Conservation (phyloP, 2,797 vertebrate genomes). For the Delichon dasypus region DNA sequence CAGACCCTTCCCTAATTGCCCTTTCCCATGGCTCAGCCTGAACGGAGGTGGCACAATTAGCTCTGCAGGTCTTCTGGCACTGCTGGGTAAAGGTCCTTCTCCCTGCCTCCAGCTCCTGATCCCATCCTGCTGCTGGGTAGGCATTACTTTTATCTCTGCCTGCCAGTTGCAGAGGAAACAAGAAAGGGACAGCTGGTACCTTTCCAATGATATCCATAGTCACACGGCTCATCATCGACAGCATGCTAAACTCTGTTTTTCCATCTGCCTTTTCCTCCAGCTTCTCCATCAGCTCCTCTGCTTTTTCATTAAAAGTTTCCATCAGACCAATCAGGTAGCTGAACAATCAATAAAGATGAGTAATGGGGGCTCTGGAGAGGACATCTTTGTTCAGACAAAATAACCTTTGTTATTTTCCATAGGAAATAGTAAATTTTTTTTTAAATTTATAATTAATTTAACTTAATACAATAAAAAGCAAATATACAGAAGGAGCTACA, state of each 20-base stretch:
- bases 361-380: not conserved
- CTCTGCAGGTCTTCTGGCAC: not conserved
- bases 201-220: slow-evolving; percentile 88
- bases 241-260: slow-evolving; percentile 78
- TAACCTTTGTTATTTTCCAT: not conserved
- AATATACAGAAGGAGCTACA: not conserved
- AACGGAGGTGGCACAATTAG: not conserved
- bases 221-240: slow-evolving; percentile 79
- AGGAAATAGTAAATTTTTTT: not conserved
- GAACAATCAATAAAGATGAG: slow-evolving; percentile 38
- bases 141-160: not conserved
- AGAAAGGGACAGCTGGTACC: slow-evolving; percentile 70
- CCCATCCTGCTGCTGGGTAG: not conserved
- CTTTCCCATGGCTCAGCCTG: not conserved
- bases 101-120: not conserved
- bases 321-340: slow-evolving; percentile 84
- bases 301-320: slow-evolving; percentile 87
- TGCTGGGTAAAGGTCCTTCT: not conserved
- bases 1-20: not conserved
- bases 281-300: slow-evolving; percentile 84
- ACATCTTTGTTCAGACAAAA: not conserved
- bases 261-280: slow-evolving; percentile 81
- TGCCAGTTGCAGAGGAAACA: not conserved
- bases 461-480: not conserved
- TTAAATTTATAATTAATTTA: not conserved